A percentile compares a stretch with the other conserved stretches of the same genome.
Evolutionary conservation across 2,113 vertebrate species (phyloP).

Genomic region (Chroicocephalus ridibundus): DNA sequence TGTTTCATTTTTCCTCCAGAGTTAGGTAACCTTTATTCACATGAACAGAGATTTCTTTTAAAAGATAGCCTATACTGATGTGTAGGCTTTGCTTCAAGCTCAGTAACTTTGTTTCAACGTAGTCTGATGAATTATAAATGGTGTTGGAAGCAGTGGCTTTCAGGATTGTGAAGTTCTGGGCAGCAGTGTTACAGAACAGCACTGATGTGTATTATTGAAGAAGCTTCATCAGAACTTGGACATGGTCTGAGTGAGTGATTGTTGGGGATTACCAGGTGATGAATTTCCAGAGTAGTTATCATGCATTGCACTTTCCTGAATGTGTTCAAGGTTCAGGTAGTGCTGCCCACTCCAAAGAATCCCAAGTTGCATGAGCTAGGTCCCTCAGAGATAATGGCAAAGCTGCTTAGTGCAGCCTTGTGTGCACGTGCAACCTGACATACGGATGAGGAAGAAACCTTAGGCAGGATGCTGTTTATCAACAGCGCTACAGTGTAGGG

Average conservation of each 20-base stretch:
- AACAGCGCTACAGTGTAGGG: background rate
- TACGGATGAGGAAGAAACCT: background rate
- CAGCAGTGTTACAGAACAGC: background rate
- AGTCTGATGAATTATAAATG: background rate
- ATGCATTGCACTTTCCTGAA: background rate
- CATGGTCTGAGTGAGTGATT: background rate
- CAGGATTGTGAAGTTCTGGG: background rate
- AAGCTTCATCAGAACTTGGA: background rate
- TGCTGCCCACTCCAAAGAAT: background rate
- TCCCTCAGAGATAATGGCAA: background rate
- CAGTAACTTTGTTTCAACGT: background rate
- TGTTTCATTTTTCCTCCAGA: accelerated
- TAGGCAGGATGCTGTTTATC: background rate
- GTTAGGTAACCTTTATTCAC: background rate
- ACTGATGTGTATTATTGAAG: background rate
- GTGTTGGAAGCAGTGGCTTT: background rate
- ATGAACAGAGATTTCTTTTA: background rate
- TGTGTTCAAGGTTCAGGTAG: background rate
- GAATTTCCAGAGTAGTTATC: background rate
- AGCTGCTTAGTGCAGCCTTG: background rate
- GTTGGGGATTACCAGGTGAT: background rate
- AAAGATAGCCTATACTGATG: background rate
- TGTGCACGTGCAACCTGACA: background rate
- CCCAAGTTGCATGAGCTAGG: background rate
- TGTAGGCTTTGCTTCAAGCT: background rate